A percentile compares a stretch with the other conserved stretches of the same genome.
phyloP scores from a whole-genome alignment of 2,113 vertebrate genomes.

The Erythrocercus mccallii region DNA sequence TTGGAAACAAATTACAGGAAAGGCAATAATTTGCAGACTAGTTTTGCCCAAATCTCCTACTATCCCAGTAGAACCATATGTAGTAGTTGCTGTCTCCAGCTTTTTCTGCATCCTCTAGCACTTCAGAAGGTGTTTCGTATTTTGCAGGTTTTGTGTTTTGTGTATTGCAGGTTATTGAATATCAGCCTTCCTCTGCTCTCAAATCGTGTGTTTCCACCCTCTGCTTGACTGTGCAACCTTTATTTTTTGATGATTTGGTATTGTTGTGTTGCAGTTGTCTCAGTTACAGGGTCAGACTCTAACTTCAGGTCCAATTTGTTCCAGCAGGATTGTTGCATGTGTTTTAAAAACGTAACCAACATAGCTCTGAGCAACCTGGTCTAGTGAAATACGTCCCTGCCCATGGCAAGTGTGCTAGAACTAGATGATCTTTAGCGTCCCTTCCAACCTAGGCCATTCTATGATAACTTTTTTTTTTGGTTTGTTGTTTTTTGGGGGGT shows the following conservation, averaged over 20 bases:
- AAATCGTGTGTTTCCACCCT: not conserved
- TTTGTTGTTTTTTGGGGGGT: not conserved
- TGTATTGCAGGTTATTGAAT: not conserved
- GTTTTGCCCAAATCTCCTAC: not conserved
- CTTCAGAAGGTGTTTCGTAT: not conserved
- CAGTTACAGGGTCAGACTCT: not conserved
- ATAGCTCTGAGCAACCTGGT: not conserved
- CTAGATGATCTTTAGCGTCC: not conserved
- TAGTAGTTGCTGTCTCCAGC: not conserved
- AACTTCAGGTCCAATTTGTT: not conserved
- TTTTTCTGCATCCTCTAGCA: not conserved
- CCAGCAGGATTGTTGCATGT: not conserved
- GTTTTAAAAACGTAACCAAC: not conserved
- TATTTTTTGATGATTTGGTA: not conserved
- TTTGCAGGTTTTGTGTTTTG: not conserved
- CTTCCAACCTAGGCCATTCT: not conserved
- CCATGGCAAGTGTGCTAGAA: accelerated
- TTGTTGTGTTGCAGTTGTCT: not conserved
- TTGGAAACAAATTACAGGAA: not conserved
- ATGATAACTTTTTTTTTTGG: not conserved
- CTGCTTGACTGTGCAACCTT: not conserved
- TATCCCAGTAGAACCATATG: not conserved
- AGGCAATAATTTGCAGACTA: not conserved
- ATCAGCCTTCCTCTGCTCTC: not conserved
- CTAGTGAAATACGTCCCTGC: not conserved